Conservation (phyloP, 1,140 invertebrate genomes). For the Pectinophora gossypiella region DNA sequence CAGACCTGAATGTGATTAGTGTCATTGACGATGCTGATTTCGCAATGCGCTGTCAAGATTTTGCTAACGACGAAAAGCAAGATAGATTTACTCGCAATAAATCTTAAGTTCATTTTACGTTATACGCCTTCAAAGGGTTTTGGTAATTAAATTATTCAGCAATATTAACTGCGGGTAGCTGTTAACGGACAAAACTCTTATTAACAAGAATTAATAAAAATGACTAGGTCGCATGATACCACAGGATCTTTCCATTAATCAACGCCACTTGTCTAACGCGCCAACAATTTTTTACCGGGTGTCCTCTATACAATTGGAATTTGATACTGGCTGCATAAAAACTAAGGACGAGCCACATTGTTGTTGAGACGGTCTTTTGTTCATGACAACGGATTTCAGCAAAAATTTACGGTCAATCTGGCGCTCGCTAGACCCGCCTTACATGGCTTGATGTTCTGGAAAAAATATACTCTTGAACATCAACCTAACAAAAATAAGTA, state of each 20-base stretch:
- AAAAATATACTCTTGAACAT: not conserved
- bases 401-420: constrained; percentile 20
- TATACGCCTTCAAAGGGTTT: not conserved
- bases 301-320: constrained; percentile 9
- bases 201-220: not conserved
- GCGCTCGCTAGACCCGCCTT: not conserved
- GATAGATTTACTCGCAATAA: not conserved
- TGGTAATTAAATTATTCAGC: constrained; percentile 2
- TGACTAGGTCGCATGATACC: not conserved
- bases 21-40: not conserved
- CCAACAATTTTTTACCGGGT: not conserved
- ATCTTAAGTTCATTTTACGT: not conserved
- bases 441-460: no score
- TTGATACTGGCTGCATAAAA: constrained; percentile 14
- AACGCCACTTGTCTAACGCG: constrained; percentile 3
- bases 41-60: not conserved
- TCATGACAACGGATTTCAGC: constrained; percentile 14
- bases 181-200: not conserved
- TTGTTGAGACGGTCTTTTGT: constrained; percentile 23
- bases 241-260: constrained; percentile 8
- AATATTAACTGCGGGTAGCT: not conserved
- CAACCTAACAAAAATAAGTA: no score
- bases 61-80: not conserved
- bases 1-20: no score
- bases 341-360: constrained; percentile 15